phyloP scores from a whole-genome alignment of 2,888 invertebrate genomes.

The Apodemia hepburni region DNA sequence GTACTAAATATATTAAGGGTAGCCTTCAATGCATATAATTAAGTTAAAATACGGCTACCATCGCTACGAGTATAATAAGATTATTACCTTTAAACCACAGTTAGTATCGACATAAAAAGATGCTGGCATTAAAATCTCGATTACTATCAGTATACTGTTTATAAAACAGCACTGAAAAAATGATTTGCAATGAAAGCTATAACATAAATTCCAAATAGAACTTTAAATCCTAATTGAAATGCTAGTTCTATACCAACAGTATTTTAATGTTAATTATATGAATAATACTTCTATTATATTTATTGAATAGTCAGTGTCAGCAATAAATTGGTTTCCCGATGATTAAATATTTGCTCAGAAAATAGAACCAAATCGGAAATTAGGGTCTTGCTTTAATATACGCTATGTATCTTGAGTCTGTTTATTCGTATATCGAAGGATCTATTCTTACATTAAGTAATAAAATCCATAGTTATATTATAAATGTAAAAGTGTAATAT shows the following conservation, averaged over 20 bases:
- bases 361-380: conserved; percentile 11
- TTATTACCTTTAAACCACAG: too few species aligned
- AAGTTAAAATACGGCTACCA: too few species aligned
- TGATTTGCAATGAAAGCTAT: too few species aligned
- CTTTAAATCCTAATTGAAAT: neutral
- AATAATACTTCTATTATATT: neutral
- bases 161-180: too few species aligned
- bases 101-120: too few species aligned
- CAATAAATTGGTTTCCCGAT: neutral
- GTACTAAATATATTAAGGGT: too few species aligned
- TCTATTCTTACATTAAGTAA: neutral
- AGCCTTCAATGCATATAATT: too few species aligned
- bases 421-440: neutral
- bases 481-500: too few species aligned
- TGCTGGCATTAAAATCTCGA: too few species aligned
- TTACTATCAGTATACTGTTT: too few species aligned
- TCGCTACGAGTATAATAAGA: too few species aligned
- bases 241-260: neutral
- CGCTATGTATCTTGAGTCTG: neutral
- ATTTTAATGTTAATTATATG: neutral
- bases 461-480: too few species aligned
- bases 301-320: neutral
- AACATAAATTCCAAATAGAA: neutral
- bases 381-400: neutral
- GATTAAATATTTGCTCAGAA: neutral